Evolutionary conservation across 2,888 invertebrate genomes (phyloP).

Genomic region (Thecophora atra): DNA sequence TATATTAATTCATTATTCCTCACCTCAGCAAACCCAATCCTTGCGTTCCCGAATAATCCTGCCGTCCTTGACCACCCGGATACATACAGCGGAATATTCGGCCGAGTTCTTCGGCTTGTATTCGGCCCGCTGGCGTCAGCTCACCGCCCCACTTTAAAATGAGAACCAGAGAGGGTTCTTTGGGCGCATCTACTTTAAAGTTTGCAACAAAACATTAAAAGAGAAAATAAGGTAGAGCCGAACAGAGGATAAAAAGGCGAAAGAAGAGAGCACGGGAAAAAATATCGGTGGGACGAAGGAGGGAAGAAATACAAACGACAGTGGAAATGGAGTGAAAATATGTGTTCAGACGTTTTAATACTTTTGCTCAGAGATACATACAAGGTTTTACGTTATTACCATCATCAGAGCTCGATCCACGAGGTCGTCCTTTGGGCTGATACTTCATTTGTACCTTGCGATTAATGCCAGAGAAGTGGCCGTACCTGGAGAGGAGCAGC

Average conservation of each 20-base stretch:
- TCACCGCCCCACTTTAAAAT: slow-evolving; percentile 99
- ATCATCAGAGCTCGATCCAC: slow-evolving; percentile 93
- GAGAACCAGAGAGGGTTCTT: slow-evolving; percentile 93
- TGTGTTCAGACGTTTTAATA: neutral
- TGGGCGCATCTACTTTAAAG: slow-evolving; percentile 75
- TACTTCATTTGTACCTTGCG: slow-evolving; percentile 99
- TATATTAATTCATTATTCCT: neutral
- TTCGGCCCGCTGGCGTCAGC: slow-evolving; percentile 95
- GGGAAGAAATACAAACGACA: slow-evolving; percentile 7
- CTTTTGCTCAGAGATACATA: slow-evolving; percentile 45
- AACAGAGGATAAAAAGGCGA: slow-evolving; percentile 11
- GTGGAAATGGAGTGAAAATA: neutral
- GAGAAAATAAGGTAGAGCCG: slow-evolving; percentile 2
- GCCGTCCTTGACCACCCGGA: slow-evolving; percentile 95
- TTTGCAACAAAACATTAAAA: neutral
- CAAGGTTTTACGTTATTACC: slow-evolving; percentile 70
- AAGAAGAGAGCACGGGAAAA: slow-evolving; percentile 27
- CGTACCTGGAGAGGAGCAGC: slow-evolving; percentile 77
- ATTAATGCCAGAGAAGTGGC: slow-evolving; percentile 99
- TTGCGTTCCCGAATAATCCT: slow-evolving; percentile 91
- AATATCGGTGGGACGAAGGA: slow-evolving; percentile 17
- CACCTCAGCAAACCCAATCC: slow-evolving; percentile 89
- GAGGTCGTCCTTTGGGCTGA: slow-evolving; percentile 91
- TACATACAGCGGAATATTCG: slow-evolving; percentile 99
- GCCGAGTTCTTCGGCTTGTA: slow-evolving; percentile 97